phyloP scores from a whole-genome alignment of 2,797 vertebrate species.

The Philypnodon macrostomus region DNA sequence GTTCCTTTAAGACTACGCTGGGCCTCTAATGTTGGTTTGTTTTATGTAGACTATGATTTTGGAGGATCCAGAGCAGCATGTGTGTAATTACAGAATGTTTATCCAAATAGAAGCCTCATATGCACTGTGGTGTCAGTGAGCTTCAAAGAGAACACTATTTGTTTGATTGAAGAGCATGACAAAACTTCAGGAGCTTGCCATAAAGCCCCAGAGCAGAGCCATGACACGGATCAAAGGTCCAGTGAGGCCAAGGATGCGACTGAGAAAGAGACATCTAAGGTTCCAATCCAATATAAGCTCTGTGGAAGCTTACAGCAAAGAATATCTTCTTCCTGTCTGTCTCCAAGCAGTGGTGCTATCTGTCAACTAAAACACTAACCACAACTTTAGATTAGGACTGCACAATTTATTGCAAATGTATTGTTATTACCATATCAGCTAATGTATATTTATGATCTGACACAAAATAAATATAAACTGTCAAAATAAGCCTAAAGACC shows the following conservation, averaged over 20 bases:
- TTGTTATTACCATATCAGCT: too few species aligned
- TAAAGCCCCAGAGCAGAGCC: slow-evolving; percentile 51
- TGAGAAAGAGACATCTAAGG: slow-evolving; percentile 24
- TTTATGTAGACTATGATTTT: slow-evolving; percentile 63
- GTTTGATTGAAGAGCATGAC: slow-evolving; percentile 58
- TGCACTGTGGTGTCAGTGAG: slow-evolving; percentile 32
- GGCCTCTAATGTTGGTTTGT: slow-evolving; percentile 44
- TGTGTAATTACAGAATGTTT: slow-evolving; percentile 63
- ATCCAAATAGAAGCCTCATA: slow-evolving; percentile 50
- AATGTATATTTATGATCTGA: too few species aligned
- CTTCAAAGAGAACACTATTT: slow-evolving; percentile 62
- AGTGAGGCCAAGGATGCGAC: slow-evolving; percentile 39
- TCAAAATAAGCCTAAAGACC: too few species aligned
- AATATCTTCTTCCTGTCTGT: slow-evolving; percentile 25
- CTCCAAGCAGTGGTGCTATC: slow-evolving; percentile 11
- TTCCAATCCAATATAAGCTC: slow-evolving; percentile 47
- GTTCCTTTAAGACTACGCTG: slow-evolving; percentile 33
- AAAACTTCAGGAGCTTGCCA: slow-evolving; percentile 34
- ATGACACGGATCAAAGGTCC: slow-evolving; percentile 58
- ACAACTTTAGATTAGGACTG: too few species aligned
- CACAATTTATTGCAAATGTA: too few species aligned
- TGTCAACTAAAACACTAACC: slow-evolving; percentile 15
- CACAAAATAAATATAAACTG: too few species aligned
- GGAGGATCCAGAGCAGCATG: slow-evolving; percentile 39
- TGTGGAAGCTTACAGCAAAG: slow-evolving; percentile 32